A percentile compares a stretch with the other conserved stretches of the same genome.
Conservation (phyloP, 2,113 vertebrate species). For the Rhipidura dahli region DNA sequence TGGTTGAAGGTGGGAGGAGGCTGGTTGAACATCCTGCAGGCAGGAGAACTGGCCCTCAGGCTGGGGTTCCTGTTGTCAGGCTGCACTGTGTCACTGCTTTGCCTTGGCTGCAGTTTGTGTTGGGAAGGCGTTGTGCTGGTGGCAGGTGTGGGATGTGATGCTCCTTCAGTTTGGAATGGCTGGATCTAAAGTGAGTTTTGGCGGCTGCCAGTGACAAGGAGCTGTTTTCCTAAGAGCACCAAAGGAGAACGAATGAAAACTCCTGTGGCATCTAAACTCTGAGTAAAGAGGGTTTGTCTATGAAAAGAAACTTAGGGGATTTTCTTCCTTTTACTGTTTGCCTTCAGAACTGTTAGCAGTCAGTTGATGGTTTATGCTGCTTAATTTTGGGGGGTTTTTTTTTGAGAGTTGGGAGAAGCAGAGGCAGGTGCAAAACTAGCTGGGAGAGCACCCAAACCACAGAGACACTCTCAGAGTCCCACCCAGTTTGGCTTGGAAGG, state of each 20-base stretch:
- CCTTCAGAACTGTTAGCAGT: background rate
- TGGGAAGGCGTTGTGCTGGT: background rate
- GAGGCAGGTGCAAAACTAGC: background rate
- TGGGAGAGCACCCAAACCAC: background rate
- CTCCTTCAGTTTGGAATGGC: accelerated
- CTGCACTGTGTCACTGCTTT: background rate
- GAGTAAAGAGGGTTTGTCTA: background rate
- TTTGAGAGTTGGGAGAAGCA: background rate
- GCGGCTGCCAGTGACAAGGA: background rate
- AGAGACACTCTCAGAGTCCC: background rate
- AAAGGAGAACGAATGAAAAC: background rate
- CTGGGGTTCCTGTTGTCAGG: background rate
- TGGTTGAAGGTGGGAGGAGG: too few relatives aligned
- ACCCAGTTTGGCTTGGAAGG: background rate
- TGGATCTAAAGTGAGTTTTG: background rate
- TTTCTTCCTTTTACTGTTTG: background rate
- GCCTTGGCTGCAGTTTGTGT: background rate
- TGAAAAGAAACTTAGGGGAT: background rate
- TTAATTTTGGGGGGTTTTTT: too few relatives aligned
- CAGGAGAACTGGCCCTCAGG: background rate
- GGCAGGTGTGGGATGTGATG: background rate
- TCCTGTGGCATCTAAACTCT: background rate
- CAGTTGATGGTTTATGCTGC: background rate
- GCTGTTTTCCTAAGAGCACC: background rate
- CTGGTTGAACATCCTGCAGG: background rate